Evolutionary conservation across 2,797 vertebrate genomes (phyloP).

Genomic region (Pangasius mekongensis): DNA sequence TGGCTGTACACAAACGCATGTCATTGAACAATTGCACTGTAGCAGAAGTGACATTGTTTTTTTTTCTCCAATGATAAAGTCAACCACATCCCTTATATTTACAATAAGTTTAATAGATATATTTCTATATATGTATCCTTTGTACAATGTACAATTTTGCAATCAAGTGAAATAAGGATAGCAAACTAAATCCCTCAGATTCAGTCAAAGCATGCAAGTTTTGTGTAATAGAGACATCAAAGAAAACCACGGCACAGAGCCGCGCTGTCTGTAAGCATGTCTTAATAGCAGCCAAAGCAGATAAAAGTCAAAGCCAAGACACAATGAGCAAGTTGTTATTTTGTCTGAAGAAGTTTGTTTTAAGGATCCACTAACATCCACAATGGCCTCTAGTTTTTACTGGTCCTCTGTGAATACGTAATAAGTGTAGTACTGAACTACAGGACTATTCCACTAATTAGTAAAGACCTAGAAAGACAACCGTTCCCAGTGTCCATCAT

Average conservation of each 20-base stretch:
- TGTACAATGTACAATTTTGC: conserved; percentile 79
- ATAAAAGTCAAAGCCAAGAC: conserved; percentile 59
- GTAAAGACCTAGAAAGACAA: conserved; percentile 29
- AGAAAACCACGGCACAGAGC: conserved; percentile 60
- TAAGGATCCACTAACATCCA: conserved; percentile 45
- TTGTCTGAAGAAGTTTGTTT: conserved; percentile 35
- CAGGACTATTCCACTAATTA: conserved; percentile 44
- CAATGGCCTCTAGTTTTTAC: conserved; percentile 47
- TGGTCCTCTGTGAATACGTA: conserved; percentile 28
- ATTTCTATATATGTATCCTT: conserved; percentile 71
- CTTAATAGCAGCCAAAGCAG: conserved; percentile 58
- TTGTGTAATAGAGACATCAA: conserved; percentile 68
- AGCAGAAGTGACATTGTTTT: conserved; percentile 74
- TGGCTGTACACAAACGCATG: conserved; percentile 81
- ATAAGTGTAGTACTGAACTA: conserved; percentile 38
- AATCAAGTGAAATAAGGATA: conserved; percentile 66
- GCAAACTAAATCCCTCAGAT: conserved; percentile 67
- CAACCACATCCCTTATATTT: conserved; percentile 74
- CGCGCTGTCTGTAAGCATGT: conserved; percentile 47
- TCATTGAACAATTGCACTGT: conserved; percentile 75
- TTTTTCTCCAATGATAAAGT: conserved; percentile 69
- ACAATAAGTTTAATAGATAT: conserved; percentile 73
- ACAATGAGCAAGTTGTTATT: conserved; percentile 47
- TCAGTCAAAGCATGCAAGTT: conserved; percentile 73
- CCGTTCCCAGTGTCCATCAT: conserved; percentile 1